Base-by-base conservation (phyloP, 2,113 vertebrate genomes). In the Ursus arctos region DNA sequence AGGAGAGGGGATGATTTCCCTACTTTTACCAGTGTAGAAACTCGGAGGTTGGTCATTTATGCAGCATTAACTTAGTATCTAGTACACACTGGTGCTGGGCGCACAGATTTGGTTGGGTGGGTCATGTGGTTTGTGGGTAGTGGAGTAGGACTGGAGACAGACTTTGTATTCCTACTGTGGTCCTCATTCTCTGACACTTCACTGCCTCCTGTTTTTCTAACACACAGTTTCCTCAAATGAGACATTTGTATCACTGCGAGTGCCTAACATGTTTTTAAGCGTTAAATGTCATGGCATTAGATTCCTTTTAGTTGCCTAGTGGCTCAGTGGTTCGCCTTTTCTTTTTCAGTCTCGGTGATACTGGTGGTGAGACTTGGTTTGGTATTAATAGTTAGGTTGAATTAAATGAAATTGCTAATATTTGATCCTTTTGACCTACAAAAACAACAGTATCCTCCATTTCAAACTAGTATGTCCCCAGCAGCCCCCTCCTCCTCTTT, bases 311-410 rank as follows among this genome's bases (percentile, higher is more conserved):
- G 1, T 65, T 57, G 14, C 16, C 36, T 72, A 57, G 9, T 22
- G 16, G 31, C 31, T 76, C 26, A 36, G 59, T 40, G 77, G 7
- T 26, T 89, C 33, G 65, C 36, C 28, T 88, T 89, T 83, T 86
- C n/a, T 36, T 96, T 77, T 57, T 14, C 51, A 72, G 33, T 79
- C 16, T 69, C 61, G 87, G 0, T 43, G 53, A 65, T 82, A 26
- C 6, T 12, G 53, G 26, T 43, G 76, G 18, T 71, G 76, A 80
- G 67, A 53, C 43, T 87, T 90, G 69, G 33, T 57, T 80, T 88
- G 69, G 28, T 93, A n/a, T 93, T 76, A 92, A 82, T 77, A 43
- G 51, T 90, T 80, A 93, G 84, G 15, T 53, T 71, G 92, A 77
- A 67, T 40, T 47, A 49, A 96, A 74, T 83, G 76, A 84, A 81